These are phyloP conservation scores for Magallana gigas DNA, from an alignment of 1,140 invertebrate species.

Conservation along the genomic window DNA sequence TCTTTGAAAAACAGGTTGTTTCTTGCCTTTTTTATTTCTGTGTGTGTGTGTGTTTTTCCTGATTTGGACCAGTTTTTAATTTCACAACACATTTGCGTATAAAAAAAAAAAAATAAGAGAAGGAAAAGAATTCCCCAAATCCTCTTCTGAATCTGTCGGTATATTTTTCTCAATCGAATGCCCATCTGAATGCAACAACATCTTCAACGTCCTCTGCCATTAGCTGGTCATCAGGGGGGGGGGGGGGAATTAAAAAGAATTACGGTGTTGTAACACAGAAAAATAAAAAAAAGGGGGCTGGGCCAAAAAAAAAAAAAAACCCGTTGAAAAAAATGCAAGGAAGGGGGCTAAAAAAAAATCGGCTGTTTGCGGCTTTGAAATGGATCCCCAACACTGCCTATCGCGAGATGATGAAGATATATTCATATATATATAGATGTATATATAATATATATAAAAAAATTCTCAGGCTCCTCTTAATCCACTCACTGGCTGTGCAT, in stretches of 20 bases:
- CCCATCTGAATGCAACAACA: no score
- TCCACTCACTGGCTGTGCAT: background rate
- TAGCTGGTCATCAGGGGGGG: no score
- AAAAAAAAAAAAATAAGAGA: background rate
- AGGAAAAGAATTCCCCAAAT: no score
- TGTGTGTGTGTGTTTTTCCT: no score
- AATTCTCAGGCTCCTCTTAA: background rate
- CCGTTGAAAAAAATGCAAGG: background rate
- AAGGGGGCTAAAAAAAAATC: background rate
- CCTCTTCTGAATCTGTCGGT: no score
- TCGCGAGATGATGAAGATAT: constrained; percentile 27
- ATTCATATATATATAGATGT: constrained; percentile 33
- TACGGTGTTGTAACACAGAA: no score
- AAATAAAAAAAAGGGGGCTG: background rate
- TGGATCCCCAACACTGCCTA: background rate
- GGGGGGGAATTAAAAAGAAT: no score
- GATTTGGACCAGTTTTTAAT: no score
- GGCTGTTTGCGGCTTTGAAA: background rate
- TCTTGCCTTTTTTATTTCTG: no score
- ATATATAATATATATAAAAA: constrained; percentile 39
- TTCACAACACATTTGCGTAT: constrained; percentile 12
- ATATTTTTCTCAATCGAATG: no score
- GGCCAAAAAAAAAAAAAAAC: background rate
- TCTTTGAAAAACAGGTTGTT: no score
- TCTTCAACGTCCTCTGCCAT: no score